Evolutionary conservation across 2,888 invertebrate species (phyloP), one percentile per base, ranked within the genome.

Genomic region (Drosophila affinis): DNA sequence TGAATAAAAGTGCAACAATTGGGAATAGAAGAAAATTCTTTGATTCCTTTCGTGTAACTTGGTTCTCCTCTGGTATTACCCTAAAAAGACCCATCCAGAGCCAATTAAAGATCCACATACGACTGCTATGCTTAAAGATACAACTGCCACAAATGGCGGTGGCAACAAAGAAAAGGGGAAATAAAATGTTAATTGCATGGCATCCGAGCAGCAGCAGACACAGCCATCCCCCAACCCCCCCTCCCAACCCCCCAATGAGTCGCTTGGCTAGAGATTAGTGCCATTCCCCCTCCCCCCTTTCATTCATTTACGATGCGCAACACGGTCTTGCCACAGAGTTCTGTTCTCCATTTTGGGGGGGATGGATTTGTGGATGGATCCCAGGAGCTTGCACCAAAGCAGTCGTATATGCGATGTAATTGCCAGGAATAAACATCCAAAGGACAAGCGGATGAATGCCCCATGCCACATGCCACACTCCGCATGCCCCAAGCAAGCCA

Each of bases 181-280:
- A 68, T 77, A 79, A 81, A 86, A 79, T 62, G 72, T 80, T 86
- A 74, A 76, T 77, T 77, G 75, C 73, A 68, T 46, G 58, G 68
- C 65, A 65, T 59, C 24, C 51, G 7, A 27, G 24, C 17, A 47
- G 12, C 55, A 58, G 18, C n/a, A n/a, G n/a, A n/a, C n/a, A 77
- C 39, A 74, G 74, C 52, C 53, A 55, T 64, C 67, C 45, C 62
- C 57, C 64, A 67, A 5, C 6, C 24, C 57, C 64, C 64, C 39
- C 63, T 55, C 67, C 70, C 21, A 21, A 24, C 24, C 24, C 57
- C 67, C 70, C 39, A 68, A 70, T 64, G 72, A 72, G 77, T 70
- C 65, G 58, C 82, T 62, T 44, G 63, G 53, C 51, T 48, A 54
- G 61, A 64, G 64, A 78, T 84, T 71, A 87, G 68, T 52, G 59